Base-by-base conservation (phyloP, 2,797 vertebrate genomes). In the Furcifer pardalis region DNA sequence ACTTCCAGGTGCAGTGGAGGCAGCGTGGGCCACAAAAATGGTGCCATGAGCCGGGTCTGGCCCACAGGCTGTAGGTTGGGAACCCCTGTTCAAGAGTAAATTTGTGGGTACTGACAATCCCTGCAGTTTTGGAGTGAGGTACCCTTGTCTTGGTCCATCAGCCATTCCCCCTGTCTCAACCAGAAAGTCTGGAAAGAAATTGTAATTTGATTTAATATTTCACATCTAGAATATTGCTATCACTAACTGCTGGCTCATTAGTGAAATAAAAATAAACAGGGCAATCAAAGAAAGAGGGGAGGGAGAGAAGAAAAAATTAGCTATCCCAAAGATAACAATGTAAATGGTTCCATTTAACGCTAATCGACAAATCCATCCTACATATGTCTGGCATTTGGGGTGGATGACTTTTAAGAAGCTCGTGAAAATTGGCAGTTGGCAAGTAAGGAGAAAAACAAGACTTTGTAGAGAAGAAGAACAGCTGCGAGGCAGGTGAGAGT, bases 321-420 rank as follows among this genome's bases (percentile, higher is more conserved):
- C 90, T 82, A 73, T 77, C 86, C 84, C 92, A 90, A 91, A 91
- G 87, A 90, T 85, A 94, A 93, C 89, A 89, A 79, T 91, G 87
- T 84, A 87, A 92, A 89, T 72, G 65, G 59, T 79, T 81, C 82
- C 52, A 82, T 79, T 37, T 72, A 66, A 52, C 66, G 35, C 59
- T 77, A 81, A 89, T 66, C 68, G 81, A 84, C 49, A 80, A 85
- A 86, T 84, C 72, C 52, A 62, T 40, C 46, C 75, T 59, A 37
- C 93, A 92, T 85, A 93, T 87, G 90, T 91, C 87, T 88, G 83
- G 88, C 85, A 63, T 80, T 1, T 35, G 87, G n/a, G 74, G 62
- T 77, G 83, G 9, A 65, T 84, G 84, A 79, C 77, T 89, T 84
- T 84, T 63, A 84, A 90, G 90, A 89, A 77, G 82, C 77, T 69